Percentiles rank a stretch among this genome's conserved stretches.
These are phyloP conservation scores for Caenorhabditis plicata DNA, from an alignment of 2,888 invertebrate genomes.

Conservation along the genomic window DNA sequence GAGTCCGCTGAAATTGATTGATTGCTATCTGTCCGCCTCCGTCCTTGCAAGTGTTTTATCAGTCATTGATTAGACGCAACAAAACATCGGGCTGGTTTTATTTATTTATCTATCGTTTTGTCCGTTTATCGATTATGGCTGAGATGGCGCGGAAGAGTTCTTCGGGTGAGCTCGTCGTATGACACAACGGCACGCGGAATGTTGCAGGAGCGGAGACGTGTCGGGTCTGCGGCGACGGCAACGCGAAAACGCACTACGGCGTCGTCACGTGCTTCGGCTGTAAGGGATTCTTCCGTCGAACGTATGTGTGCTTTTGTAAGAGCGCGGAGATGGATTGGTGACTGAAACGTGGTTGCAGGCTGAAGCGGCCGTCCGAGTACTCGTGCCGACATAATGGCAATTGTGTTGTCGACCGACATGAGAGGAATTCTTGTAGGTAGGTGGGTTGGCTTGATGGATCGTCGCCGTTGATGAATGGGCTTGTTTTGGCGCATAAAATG, in stretches of 20 bases:
- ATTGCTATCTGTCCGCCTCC: background rate
- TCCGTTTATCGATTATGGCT: too few relatives aligned
- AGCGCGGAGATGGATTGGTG: background rate
- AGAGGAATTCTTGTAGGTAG: slow-evolving; percentile 47
- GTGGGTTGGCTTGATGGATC: too few relatives aligned
- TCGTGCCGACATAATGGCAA: slow-evolving; percentile 61
- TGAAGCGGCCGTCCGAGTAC: slow-evolving; percentile 64
- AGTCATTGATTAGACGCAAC: background rate
- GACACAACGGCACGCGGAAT: background rate
- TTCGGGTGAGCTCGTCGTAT: background rate
- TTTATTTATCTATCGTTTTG: background rate
- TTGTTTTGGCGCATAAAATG: background rate
- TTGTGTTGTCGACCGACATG: slow-evolving; percentile 55
- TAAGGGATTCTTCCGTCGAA: slow-evolving; percentile 57
- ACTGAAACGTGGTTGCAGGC: slow-evolving; percentile 12
- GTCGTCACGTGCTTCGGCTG: slow-evolving; percentile 60
- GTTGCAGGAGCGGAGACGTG: slow-evolving; percentile 48
- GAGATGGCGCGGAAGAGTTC: too few relatives aligned
- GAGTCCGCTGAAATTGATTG: too few relatives aligned
- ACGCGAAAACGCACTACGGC: slow-evolving; percentile 64
- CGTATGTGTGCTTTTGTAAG: slow-evolving; percentile 15
- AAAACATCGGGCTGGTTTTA: background rate
- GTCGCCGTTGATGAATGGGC: too few relatives aligned
- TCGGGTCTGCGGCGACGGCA: slow-evolving; percentile 63
- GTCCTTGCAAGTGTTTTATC: background rate